Base-by-base conservation (phyloP, 1,140 invertebrate genomes). In the Zaprionus vittiger region DNA sequence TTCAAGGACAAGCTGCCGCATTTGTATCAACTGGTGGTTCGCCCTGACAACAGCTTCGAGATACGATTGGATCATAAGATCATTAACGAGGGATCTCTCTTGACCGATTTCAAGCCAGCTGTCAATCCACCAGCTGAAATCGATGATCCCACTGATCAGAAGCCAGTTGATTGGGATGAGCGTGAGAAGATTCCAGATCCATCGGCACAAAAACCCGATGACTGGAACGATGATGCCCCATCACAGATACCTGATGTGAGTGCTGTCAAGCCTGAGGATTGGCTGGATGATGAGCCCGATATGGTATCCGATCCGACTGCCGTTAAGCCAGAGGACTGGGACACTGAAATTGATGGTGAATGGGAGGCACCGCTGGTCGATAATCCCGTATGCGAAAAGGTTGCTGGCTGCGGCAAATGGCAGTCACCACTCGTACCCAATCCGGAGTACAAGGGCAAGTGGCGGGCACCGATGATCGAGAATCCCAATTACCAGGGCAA, bases 1-100 rank as follows among this genome's bases (percentile, higher is more conserved):
- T 99, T 99, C 93, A 97, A 97, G 84, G 99, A 99, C 93, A 98
- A 99, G 92, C 95, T 97, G 63, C 98, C 98, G 1, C 99, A 99
- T 95, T 94, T 99, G 5, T 99, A 98, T 93, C 98, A 97, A 6
- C 93, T 99, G 31, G 95, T 98, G 47, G 84, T 99, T 24, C 95
- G 95, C 15, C 97, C 98, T 9, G 98, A 99, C 91, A 99, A 98
- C 92, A 95, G 95, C 0, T 97, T 96, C 94, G 93, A 95, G 79
- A 93, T 96, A 60, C 91, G 93, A 66, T 91, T 97, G 1, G 96
- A 97, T 93, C 95, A 96, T 79, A 96, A 96, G 85, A 94, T 96
- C 26, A 94, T 98, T 1, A 98, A 98, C 90, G 95, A 96, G 56
- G 98, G 98, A 14, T 97, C 95, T 24, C 93, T 99, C 17, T 92